Conservation (phyloP, 2,113 vertebrate genomes). For the Pyrgilauda ruficollis region DNA sequence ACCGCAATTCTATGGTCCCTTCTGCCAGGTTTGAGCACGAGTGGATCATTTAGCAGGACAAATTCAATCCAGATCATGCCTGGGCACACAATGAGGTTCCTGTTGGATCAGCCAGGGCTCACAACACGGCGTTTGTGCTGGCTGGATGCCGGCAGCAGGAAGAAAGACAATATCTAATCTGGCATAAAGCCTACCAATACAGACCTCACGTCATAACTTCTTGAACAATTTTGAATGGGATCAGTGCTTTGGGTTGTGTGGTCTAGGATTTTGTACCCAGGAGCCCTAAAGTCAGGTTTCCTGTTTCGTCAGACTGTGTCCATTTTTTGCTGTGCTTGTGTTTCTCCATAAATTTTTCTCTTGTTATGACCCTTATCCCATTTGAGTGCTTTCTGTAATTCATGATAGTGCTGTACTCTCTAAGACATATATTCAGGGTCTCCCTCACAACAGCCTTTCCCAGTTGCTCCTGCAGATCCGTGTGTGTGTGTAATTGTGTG, state of each 20-base stretch:
- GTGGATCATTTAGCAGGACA: not conserved
- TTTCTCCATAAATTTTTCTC: not conserved
- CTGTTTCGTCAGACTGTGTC: not conserved
- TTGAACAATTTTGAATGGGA: not conserved
- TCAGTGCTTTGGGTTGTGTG: not conserved
- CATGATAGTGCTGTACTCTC: rapidly evolving
- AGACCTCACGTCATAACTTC: not conserved
- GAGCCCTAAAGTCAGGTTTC: not conserved
- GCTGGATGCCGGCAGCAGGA: not conserved
- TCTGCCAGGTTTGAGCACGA: not conserved
- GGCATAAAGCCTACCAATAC: slow-evolving; percentile 26
- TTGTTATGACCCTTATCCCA: not conserved
- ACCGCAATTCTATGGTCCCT: not conserved
- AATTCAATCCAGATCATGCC: slow-evolving; percentile 30
- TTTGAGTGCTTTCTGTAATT: not conserved
- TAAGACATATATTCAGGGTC: rapidly evolving
- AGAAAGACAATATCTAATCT: slow-evolving; percentile 46
- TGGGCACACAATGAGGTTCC: slow-evolving; percentile 9
- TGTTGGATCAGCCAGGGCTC: slow-evolving; percentile 23
- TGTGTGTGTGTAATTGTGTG: not conserved
- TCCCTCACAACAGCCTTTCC: not conserved
- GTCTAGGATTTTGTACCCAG: not conserved
- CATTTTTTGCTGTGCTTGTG: not conserved
- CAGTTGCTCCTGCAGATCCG: not conserved
- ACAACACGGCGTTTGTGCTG: not conserved